Evolutionary conservation across 2,888 invertebrate species (phyloP), one percentile per base, ranked within the genome.

Genomic region (Dicroscelio sp.): DNA sequence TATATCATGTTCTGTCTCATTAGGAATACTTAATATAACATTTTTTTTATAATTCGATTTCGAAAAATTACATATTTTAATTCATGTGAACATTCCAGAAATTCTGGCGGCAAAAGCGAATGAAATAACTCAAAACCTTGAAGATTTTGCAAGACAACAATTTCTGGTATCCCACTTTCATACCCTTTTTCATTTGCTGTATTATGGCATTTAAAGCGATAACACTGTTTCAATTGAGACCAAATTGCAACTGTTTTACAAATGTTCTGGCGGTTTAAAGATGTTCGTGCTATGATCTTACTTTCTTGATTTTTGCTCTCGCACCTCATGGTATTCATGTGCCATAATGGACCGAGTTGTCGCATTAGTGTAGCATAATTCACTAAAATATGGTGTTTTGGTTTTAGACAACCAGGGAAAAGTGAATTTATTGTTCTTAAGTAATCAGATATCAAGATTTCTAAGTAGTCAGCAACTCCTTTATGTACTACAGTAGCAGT

Each of bases 201-300:
- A 25, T 35, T 27, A 8, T 82, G 52, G 31, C 23, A 82, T 55
- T 55, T 17, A 87, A 87, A 82, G 25, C 80, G 76, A 79, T 91
- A 31, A 25, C 78, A 83, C 17, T 78, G 27, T 79, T 73, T 25
- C 1, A 90, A 60, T 52, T 90, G 86, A 20, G 38, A 58, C 52
- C 85, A 85, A 3, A 84, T 60, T 17, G 88, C 88, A 71, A 90
- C 84, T 8, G 89, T 80, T 84, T 86, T 76, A 43, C 84, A 88
- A 60, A 88, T 73, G 60, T 88, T 48, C 48, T 20, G 48, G 14
- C 48, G 48, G 48, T 48, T 48, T 48, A 17, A 14, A 48, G 48
- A 48, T 48, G 48, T 48, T 48, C 20, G 14, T 48, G 48, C 48
- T 48, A 48, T 20, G 17, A 6, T 48, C 20, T 48, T 48, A 20